These are phyloP conservation scores for Microcebus ravelobensis DNA, from an alignment of 2,113 vertebrate species.

Conservation along the genomic window DNA sequence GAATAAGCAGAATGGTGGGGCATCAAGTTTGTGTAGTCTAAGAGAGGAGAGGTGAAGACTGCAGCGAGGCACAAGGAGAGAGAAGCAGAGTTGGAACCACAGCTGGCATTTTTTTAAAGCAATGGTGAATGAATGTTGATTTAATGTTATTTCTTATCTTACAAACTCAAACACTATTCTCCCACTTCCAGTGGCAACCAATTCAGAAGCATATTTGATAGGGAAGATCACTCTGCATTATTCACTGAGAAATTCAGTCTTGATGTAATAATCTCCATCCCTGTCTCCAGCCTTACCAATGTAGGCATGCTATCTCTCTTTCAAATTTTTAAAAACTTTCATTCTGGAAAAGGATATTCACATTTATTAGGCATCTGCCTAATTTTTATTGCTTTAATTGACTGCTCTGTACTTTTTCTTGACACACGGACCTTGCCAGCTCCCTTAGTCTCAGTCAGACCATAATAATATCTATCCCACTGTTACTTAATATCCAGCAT, in stretches of 20 bases:
- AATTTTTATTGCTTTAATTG: neutral
- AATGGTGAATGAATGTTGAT: neutral
- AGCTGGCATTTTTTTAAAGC: neutral
- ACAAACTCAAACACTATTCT: neutral
- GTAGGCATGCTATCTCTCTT: fast-evolving
- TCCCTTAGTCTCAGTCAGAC: neutral
- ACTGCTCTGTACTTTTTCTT: neutral
- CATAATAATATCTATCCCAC: no score
- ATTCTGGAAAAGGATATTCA: neutral
- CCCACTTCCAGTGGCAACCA: neutral
- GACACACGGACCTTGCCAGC: neutral
- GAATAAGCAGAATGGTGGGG: neutral
- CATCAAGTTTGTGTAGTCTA: neutral
- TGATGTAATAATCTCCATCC: neutral
- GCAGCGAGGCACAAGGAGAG: neutral
- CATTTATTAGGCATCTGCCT: neutral
- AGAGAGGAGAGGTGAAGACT: neutral
- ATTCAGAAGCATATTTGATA: neutral
- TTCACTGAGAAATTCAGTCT: neutral
- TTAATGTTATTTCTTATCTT: neutral
- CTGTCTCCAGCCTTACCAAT: neutral
- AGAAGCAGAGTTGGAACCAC: neutral
- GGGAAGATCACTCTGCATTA: neutral
- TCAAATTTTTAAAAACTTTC: neutral
- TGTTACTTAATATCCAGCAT: neutral